These are phyloP conservation scores for Brachyalestes nurse DNA, from an alignment of 2,797 vertebrate genomes.

Conservation along the genomic window DNA sequence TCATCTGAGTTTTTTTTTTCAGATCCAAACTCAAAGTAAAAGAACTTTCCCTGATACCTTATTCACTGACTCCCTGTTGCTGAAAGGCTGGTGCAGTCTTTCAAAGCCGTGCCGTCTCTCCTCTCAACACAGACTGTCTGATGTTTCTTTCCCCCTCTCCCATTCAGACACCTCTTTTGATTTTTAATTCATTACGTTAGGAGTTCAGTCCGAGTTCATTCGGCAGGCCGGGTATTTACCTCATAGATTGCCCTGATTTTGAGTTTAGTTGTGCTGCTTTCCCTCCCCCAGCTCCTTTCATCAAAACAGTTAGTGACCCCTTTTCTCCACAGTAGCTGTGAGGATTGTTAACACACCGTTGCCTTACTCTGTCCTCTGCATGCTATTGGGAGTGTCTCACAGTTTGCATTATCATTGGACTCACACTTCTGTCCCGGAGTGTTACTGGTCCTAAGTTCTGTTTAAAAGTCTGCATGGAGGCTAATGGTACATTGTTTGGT, in stretches of 20 bases:
- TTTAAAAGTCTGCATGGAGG: background rate
- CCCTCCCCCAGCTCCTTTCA: slow-evolving; percentile 4
- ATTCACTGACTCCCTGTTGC: slow-evolving; percentile 8
- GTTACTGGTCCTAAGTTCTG: background rate
- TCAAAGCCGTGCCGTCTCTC: slow-evolving; percentile 29
- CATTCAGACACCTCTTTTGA: slow-evolving; percentile 38
- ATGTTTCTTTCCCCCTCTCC: slow-evolving; percentile 31
- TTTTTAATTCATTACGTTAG: slow-evolving; percentile 51
- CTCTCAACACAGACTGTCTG: slow-evolving; percentile 32
- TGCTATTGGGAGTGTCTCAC: slow-evolving; percentile 7
- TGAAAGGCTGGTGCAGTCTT: slow-evolving; percentile 8
- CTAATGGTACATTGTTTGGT: too few relatives aligned
- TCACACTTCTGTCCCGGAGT: background rate
- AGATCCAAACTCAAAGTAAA: slow-evolving; percentile 21
- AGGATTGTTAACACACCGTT: background rate
- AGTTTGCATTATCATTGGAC: background rate
- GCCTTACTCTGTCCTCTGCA: background rate
- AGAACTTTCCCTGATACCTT: slow-evolving; percentile 11
- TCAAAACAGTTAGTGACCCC: background rate
- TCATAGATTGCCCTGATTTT: slow-evolving; percentile 26
- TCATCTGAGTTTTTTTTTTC: background rate
- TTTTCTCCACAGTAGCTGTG: slow-evolving; percentile 22
- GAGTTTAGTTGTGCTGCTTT: slow-evolving; percentile 3
- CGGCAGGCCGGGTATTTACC: slow-evolving; percentile 12
- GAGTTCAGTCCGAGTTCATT: slow-evolving; percentile 48